A percentile compares a stretch with the other conserved stretches of the same genome.
Conservation (phyloP, 2,888 invertebrate genomes). For the Eupsilia transversa region DNA sequence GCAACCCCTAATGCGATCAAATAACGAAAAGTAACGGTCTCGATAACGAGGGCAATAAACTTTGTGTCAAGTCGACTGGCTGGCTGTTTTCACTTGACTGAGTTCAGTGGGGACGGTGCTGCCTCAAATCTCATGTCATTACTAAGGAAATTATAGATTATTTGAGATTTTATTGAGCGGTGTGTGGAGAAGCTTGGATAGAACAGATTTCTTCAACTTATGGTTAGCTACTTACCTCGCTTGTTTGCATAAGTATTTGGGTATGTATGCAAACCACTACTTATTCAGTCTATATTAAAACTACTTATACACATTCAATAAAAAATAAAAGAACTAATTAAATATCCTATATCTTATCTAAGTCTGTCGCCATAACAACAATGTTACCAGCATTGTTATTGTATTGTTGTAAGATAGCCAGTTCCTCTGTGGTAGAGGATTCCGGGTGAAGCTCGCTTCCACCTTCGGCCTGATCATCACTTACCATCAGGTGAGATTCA, state of each 20-base stretch:
- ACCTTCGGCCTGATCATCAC: too few species aligned
- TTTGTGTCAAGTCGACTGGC: constrained; percentile 80
- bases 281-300: neutral
- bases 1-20: constrained; percentile 88
- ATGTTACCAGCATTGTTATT: too few species aligned
- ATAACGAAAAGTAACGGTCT: constrained; percentile 86
- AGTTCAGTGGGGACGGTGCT: constrained; percentile 71
- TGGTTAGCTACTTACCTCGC: neutral
- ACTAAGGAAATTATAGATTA: constrained; percentile 29
- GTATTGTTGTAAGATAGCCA: too few species aligned
- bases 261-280: neutral
- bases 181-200: neutral
- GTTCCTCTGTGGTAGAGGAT: too few species aligned
- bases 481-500: too few species aligned
- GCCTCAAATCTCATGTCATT: constrained; percentile 58
- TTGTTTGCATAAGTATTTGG: neutral
- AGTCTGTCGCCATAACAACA: too few species aligned
- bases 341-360: too few species aligned
- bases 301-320: too few species aligned
- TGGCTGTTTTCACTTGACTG: constrained; percentile 85
- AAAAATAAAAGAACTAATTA: too few species aligned
- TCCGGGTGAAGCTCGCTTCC: too few species aligned
- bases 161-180: constrained; percentile 32
- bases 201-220: neutral
- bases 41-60: constrained; percentile 88